Conservation (phyloP, 2,113 vertebrate genomes). For the Dipodomys stephensi region DNA sequence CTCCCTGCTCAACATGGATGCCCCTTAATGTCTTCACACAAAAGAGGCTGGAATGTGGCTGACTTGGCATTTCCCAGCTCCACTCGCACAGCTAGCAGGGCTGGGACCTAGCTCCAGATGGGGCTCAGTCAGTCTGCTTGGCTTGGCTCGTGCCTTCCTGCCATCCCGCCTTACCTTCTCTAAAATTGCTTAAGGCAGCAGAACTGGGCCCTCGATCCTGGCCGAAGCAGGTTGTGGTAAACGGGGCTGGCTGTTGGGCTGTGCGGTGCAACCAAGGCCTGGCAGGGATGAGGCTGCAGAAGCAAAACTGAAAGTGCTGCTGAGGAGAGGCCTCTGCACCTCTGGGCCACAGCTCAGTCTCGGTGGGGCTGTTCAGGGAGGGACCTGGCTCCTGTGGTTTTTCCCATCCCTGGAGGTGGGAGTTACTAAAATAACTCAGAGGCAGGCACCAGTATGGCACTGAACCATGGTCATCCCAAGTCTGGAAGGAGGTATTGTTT, state of each 20-base stretch:
- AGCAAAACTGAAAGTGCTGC: slow-evolving; percentile 60
- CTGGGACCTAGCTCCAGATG: slow-evolving; percentile 49
- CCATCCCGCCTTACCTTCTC: slow-evolving; percentile 61
- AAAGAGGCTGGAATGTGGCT: slow-evolving; percentile 74
- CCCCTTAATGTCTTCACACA: slow-evolving; percentile 55
- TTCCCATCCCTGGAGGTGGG: not conserved
- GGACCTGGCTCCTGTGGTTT: not conserved
- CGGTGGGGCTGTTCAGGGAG: not conserved
- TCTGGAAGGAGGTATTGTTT: not conserved
- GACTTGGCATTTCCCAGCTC: slow-evolving; percentile 70
- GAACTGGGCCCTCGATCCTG: slow-evolving; percentile 61
- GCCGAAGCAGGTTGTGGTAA: slow-evolving; percentile 68
- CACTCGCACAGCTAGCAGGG: slow-evolving; percentile 55
- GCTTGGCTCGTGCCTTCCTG: slow-evolving; percentile 67
- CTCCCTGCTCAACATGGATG: not conserved
- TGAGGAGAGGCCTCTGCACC: slow-evolving; percentile 5
- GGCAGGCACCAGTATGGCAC: not conserved
- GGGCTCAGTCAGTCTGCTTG: slow-evolving; percentile 68
- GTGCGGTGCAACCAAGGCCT: slow-evolving; percentile 50
- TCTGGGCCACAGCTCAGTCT: not conserved
- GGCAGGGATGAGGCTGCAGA: slow-evolving; percentile 25
- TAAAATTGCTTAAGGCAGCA: slow-evolving; percentile 75
- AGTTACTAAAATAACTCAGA: not conserved
- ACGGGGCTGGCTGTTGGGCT: slow-evolving; percentile 61
- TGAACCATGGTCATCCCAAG: not conserved